Evolutionary conservation across 2,113 vertebrate species (phyloP), one percentile per base, ranked within the genome.

Genomic region (Eclectus roratus): DNA sequence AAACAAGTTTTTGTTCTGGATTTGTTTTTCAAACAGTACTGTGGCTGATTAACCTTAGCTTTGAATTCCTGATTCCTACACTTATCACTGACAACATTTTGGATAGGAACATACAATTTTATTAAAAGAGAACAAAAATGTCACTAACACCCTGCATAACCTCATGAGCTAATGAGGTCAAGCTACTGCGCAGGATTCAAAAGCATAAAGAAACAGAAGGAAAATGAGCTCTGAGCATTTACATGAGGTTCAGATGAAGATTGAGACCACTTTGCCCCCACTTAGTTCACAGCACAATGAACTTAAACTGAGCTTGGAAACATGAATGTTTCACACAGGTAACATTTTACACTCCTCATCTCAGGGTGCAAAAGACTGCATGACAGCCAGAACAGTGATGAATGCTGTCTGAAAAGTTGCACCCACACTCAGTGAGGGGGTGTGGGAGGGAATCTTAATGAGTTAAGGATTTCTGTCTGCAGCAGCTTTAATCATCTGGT

Each of bases 401-500:
- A 81, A 88, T 68, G 60, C 56, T 86, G 60, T 74, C 37, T 78
- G 47, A 53, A 84, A 95, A 84, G 76, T 68, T 93, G 47, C 64
- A 65, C 0, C 0, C 50, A 44, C 50, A 47, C 50, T 68, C 56
- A 65, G 17, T 13, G 44, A 85, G 83, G 49, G 85, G 72, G 52
- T 87, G 49, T 65, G 70, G 80, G 55, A 69, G 24, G 49, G 87
- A 96, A 95, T 96, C 63, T 72, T 92, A 84, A 96, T 84, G 73
- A 90, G 77, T 76, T 91, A 44, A 49, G 85, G 73, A 76, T 91
- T 88, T 89, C 79, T 94, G 61, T 81, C 65, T 33, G 73, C 88
- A 86, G 52, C 41, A 91, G 88, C 85, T 95, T 93, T 96, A 92
- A 94, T 93, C 87, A 88, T 53, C 71, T 80, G 80, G 94, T 91